Base-by-base conservation (phyloP, 1,140 invertebrate species). In the Triops cancriformis region DNA sequence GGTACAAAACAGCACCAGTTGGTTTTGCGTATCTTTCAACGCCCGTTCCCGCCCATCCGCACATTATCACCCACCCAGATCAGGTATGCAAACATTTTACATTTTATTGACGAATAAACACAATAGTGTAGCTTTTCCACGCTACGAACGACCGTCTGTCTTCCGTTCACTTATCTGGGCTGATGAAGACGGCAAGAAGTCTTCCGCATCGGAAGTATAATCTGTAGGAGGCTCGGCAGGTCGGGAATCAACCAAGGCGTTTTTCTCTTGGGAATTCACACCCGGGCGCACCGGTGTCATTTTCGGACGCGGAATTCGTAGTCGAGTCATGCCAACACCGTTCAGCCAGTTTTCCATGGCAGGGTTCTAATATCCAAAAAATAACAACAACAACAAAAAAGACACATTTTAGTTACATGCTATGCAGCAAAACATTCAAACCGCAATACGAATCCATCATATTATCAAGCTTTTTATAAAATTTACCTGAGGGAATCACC, bases 201-300 rank as follows among this genome's bases (percentile, higher is more conserved):
- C 51, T 64, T 64, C 51, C 7, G 51, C 51, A 64, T 64, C 51
- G 18, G 51, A 64, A 64, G 18, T 64, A 64, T 64, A 64, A 64
- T 64, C 51, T 64, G 51, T 64, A 64, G 51, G 51, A 64, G 51
- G 51, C 51, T 64, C 51, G 51, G 51, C 51, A 64, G 51, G 51
- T 64, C 51, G 14, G 51, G 51, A 23, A 12, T 64, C 51, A 9
- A 64, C 51, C 18, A 23, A 64, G 51, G 51, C 2, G 18, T 64
- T 64, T 64, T 64, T 64, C 23, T 64, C 51, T 64, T 23, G 51
- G 23, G 14, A 23, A 23, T 64, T 64, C 23, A 64, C 51, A 23
- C 14, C 23, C 51, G 51, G 23, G 23, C 51, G 51, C 5, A 18
- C 51, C 51, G 18, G 6, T 64, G 51, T 64, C 51, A 64, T 64